phyloP scores from a whole-genome alignment of 64 coral and sea anemone genomes.

The Anthopleura sola region DNA sequence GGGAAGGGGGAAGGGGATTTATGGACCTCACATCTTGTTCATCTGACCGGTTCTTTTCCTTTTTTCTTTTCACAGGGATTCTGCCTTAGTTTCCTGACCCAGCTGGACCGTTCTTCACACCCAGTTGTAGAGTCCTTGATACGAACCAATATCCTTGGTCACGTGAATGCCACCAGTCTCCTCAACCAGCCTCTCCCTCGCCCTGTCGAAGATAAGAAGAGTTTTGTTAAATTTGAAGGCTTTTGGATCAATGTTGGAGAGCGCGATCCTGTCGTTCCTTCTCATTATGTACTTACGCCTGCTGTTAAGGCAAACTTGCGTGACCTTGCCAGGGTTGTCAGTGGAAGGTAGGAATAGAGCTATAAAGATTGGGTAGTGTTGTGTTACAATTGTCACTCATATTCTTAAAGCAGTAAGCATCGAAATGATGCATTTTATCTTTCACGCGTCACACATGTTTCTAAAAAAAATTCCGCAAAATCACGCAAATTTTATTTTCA shows the following conservation, averaged over 20 bases:
- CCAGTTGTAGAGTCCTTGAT: conserved; percentile 74
- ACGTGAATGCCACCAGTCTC: conserved; percentile 79
- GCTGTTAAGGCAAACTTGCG: conserved; percentile 90
- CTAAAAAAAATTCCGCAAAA: too few species aligned
- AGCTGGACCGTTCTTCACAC: conserved; percentile 86
- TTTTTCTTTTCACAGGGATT: conserved; percentile 53
- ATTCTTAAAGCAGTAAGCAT: too few species aligned
- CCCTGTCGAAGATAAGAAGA: conserved; percentile 31
- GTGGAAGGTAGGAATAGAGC: conserved; percentile 60
- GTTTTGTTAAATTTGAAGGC: conserved; percentile 84
- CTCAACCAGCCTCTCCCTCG: conserved; percentile 71
- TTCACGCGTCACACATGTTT: too few species aligned
- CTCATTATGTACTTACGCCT: conserved; percentile 83
- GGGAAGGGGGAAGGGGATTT: too few species aligned
- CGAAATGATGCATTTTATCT: too few species aligned
- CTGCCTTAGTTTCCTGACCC: conserved; percentile 93
- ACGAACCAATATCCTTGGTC: conserved; percentile 61
- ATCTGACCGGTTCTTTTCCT: background rate
- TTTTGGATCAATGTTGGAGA: conserved; percentile 84
- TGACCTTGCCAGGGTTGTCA: conserved; percentile 84
- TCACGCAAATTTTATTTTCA: too few species aligned
- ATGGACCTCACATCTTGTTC: background rate
- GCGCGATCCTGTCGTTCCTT: conserved; percentile 46
- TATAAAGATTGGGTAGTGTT: background rate
- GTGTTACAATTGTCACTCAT: too few species aligned